A percentile compares a stretch with the other conserved stretches of the same genome.
phyloP scores from a whole-genome alignment of 1,140 invertebrate species.

The Asbolus verrucosus region DNA sequence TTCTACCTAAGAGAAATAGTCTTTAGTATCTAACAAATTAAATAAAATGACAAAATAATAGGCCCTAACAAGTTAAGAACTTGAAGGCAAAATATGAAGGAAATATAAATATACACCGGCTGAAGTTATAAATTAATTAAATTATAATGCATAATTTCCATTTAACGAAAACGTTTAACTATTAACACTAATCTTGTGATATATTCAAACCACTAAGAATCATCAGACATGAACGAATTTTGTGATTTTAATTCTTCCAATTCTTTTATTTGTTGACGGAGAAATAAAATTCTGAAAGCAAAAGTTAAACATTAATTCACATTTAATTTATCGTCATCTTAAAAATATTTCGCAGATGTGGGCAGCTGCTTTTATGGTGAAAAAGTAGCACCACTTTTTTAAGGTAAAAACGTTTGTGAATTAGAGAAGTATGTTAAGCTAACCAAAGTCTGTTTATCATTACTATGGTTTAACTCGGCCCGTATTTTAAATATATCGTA shows the following conservation, averaged over 20 bases:
- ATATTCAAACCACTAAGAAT: slow-evolving; percentile 64
- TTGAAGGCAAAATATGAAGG: slow-evolving; percentile 42
- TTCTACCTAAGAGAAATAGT: slow-evolving; percentile 59
- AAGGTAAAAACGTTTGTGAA: too few species aligned
- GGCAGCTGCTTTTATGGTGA: too few species aligned
- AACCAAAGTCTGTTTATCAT: too few species aligned
- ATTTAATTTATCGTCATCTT: too few species aligned
- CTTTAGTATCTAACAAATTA: slow-evolving; percentile 58
- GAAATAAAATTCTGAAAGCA: slow-evolving; percentile 85
- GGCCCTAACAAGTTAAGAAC: slow-evolving; percentile 49
- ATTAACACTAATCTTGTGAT: slow-evolving; percentile 60
- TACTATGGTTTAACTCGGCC: too few species aligned
- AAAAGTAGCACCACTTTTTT: too few species aligned
- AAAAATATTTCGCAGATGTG: too few species aligned
- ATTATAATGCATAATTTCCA: slow-evolving; percentile 55
- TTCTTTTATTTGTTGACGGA: slow-evolving; percentile 89
- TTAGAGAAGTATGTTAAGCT: too few species aligned
- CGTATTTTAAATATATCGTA: too few species aligned
- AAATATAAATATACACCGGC: slow-evolving; percentile 54
- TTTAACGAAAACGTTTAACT: slow-evolving; percentile 54
- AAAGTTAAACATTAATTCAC: too few species aligned
- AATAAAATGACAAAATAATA: slow-evolving; percentile 54
- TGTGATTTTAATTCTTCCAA: slow-evolving; percentile 92
- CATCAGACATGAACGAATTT: slow-evolving; percentile 90
- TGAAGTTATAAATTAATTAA: slow-evolving; percentile 55